These are phyloP conservation scores for Lepidurus apus DNA, from an alignment of 1,140 invertebrate genomes.

Conservation along the genomic window DNA sequence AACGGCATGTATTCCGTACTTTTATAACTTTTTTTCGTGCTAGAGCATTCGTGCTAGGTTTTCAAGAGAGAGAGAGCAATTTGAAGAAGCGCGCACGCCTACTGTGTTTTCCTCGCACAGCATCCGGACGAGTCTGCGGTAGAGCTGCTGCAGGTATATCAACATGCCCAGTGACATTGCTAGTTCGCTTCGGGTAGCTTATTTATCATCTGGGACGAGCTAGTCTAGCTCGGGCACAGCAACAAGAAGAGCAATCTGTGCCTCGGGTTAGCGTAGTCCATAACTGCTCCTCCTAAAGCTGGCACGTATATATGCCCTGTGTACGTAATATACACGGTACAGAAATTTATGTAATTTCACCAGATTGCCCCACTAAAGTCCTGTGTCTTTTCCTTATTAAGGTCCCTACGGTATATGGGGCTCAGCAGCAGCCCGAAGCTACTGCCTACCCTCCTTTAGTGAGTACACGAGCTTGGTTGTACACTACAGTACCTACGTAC, in stretches of 20 bases:
- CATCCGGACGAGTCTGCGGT: not conserved
- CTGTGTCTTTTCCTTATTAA: not conserved
- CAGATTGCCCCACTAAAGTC: not conserved
- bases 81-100: not conserved
- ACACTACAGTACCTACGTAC: no score
- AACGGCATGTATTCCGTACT: not conserved
- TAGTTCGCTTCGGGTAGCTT: not conserved
- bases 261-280: not conserved
- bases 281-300: not conserved
- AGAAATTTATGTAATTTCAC: not conserved
- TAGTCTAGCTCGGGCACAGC: not conserved
- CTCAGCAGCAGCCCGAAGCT: not conserved
- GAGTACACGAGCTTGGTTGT: not conserved
- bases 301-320: not conserved
- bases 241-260: slow-evolving; percentile 3
- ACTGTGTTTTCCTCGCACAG: not conserved
- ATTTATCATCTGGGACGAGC: slow-evolving; percentile 10
- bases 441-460: not conserved
- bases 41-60: not conserved
- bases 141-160: not conserved
- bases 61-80: not conserved
- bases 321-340: not conserved
- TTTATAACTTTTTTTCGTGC: not conserved
- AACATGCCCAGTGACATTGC: slow-evolving; percentile 13
- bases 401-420: not conserved